Evolutionary conservation across 2,888 invertebrate genomes (phyloP).

Genomic region (Mesoligia furuncula): DNA sequence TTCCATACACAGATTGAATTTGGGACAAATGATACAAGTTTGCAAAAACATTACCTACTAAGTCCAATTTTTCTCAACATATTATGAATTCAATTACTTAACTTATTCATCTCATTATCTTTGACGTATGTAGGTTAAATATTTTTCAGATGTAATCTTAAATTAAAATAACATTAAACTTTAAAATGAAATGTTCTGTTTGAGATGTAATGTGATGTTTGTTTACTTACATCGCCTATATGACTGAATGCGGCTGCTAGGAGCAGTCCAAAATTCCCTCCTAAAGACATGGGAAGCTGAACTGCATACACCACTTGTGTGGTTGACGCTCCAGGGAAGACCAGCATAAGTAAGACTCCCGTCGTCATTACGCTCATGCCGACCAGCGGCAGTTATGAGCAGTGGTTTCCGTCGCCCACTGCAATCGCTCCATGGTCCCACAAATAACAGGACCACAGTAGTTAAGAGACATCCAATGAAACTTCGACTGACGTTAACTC

Average conservation of each 20-base stretch:
- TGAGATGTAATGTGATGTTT: neutral
- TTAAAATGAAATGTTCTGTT: constrained; percentile 4
- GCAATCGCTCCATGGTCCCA: constrained; percentile 92
- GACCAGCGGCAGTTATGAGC: constrained; percentile 88
- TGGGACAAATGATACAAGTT: neutral
- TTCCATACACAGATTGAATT: no score
- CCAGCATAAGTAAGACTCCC: constrained; percentile 84
- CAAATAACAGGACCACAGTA: constrained; percentile 90
- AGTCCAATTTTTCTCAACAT: neutral
- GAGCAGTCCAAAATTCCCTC: constrained; percentile 93
- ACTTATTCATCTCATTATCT: neutral
- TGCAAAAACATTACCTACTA: neutral
- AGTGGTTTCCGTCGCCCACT: constrained; percentile 90
- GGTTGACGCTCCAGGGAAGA: constrained; percentile 84
- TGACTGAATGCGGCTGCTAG: constrained; percentile 94
- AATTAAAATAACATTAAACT: neutral
- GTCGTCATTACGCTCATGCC: constrained; percentile 89
- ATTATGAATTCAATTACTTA: neutral
- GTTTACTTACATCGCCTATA: constrained; percentile 93
- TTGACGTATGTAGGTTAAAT: neutral
- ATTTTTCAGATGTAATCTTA: constrained; percentile 2
- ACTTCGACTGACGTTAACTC: constrained; percentile 92
- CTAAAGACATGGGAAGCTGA: constrained; percentile 92
- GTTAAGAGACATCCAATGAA: constrained; percentile 90
- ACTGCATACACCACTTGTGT: constrained; percentile 85